Evolutionary conservation across 2,888 invertebrate genomes (phyloP), one percentile per base, ranked within the genome.

Genomic region (Cylindroiulus punctatus): DNA sequence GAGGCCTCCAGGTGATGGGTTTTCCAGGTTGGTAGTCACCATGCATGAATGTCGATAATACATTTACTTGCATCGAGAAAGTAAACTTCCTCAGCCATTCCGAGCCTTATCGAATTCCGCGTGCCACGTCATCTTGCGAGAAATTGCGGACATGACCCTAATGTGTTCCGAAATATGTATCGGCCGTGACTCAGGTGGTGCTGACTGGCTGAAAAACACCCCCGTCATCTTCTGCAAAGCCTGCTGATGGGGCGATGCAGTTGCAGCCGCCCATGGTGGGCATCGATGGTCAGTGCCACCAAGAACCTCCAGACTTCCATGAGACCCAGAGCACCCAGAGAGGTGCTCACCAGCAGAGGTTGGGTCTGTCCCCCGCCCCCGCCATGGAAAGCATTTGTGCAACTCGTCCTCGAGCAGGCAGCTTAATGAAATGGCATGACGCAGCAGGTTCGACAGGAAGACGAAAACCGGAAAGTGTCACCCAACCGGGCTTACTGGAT

Each of bases 381-480:
- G 5, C 1, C 57, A n/a, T 57, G 22, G 57, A 57, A 65, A 65
- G 26, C 65, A 65, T 65, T 65, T 26, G 26, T 26, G 65, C 65
- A 65, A 26, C 65, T 65, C 65, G 65, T 65, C 65, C 26, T 2
- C 65, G 12, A 65, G 65, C 65, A 26, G 65, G 26, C 26, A 26
- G 65, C 65, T 22, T 65, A 65, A 65, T 65, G 65, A 65, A 65
- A 65, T 26, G 65, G 65, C 65, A 65, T 65, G 65, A 65, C 65
- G 65, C 65, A 65, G 65, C 65, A 65, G 65, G 65, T 26, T 65
- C 22, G 65, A 12, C 65, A 65, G 65, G 65, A 65, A 65, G 65
- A 65, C 65, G 65, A 65, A 65, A 65, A 65, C 65, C 65, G 65
- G 65, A 65, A 65, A 65, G 26, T 65, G 65, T 65, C 65, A 65